Percentiles rank a stretch among this genome's conserved stretches.
These are phyloP conservation scores for Melanotaenia duboulayi DNA, from an alignment of 2,113 vertebrate species.

Conservation along the genomic window DNA sequence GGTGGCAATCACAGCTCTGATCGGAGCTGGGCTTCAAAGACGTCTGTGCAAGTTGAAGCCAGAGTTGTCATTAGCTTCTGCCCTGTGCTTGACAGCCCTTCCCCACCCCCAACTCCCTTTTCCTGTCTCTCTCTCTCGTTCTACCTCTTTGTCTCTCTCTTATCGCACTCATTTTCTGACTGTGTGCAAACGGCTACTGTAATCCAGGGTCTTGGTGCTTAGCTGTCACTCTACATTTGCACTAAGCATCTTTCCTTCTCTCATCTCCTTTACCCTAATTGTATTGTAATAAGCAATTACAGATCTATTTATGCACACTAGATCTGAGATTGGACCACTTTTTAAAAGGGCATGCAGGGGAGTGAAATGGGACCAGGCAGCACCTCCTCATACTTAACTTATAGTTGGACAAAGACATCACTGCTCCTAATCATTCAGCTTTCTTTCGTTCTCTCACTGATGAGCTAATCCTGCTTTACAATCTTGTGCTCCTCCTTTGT, in stretches of 20 bases:
- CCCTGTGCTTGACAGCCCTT: constrained; percentile 71
- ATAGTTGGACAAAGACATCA: constrained; percentile 31
- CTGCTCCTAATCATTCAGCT: constrained; percentile 41
- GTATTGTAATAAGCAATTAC: constrained; percentile 85
- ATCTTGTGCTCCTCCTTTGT: constrained; percentile 43
- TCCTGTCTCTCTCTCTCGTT: constrained; percentile 35
- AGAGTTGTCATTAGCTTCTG: constrained; percentile 79
- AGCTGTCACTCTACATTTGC: constrained; percentile 82
- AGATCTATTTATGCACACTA: constrained; percentile 79
- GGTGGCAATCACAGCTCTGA: constrained; percentile 77
- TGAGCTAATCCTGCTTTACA: constrained; percentile 63
- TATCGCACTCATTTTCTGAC: constrained; percentile 63
- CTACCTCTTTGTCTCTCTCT: constrained; percentile 46
- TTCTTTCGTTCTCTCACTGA: constrained; percentile 42
- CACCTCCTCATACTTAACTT: constrained; percentile 46
- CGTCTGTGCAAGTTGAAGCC: constrained; percentile 73
- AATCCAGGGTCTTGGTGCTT: constrained; percentile 71
- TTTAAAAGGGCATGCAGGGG: constrained; percentile 62
- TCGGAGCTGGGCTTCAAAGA: constrained; percentile 75
- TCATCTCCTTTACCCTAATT: constrained; percentile 82
- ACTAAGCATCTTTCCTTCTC: constrained; percentile 80
- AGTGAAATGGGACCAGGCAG: constrained; percentile 39
- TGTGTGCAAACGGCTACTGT: constrained; percentile 69
- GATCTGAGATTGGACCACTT: constrained; percentile 80
- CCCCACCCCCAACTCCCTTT: constrained; percentile 54